phyloP scores from a whole-genome alignment of 2,113 vertebrate genomes.

The Anarrhichthys ocellatus region DNA sequence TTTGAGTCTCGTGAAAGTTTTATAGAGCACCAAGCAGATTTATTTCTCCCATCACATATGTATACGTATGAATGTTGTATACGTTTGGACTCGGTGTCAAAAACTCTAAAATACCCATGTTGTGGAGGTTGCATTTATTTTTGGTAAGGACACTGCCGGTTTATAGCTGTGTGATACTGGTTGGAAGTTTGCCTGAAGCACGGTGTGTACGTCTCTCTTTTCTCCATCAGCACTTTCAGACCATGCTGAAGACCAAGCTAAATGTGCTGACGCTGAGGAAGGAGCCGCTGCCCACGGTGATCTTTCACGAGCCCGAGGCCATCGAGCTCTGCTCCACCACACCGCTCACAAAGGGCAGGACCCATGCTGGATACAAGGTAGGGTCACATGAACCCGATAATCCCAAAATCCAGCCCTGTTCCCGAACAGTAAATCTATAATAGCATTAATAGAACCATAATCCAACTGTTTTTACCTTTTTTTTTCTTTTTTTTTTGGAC shows the following conservation, averaged over 20 bases:
- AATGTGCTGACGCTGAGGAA: conserved; percentile 98
- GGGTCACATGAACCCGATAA: conserved; percentile 53
- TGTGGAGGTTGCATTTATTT: background rate
- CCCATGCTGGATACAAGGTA: conserved; percentile 96
- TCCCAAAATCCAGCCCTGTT: conserved; percentile 54
- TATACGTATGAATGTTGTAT: background rate
- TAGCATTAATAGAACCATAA: conserved; percentile 60
- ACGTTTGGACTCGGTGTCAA: background rate
- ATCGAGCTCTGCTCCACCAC: conserved; percentile 96
- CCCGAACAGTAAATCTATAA: conserved; percentile 55
- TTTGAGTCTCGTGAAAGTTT: background rate
- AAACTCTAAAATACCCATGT: conserved; percentile 17
- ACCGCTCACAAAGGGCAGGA: conserved; percentile 89
- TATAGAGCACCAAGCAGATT: background rate
- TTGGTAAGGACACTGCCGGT: background rate
- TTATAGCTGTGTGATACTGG: background rate
- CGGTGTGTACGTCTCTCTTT: conserved; percentile 35
- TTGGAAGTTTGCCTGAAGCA: conserved; percentile 27
- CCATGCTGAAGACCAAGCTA: conserved; percentile 98
- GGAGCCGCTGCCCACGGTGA: conserved; percentile 94
- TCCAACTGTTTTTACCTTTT: conserved; percentile 54
- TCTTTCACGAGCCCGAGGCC: conserved; percentile 97
- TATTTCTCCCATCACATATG: background rate
- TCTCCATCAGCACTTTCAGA: conserved; percentile 95
- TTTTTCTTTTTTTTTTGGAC: background rate